Evolutionary conservation across 2,797 vertebrate genomes (phyloP).

Genomic region (Urocyon cinereoargenteus): DNA sequence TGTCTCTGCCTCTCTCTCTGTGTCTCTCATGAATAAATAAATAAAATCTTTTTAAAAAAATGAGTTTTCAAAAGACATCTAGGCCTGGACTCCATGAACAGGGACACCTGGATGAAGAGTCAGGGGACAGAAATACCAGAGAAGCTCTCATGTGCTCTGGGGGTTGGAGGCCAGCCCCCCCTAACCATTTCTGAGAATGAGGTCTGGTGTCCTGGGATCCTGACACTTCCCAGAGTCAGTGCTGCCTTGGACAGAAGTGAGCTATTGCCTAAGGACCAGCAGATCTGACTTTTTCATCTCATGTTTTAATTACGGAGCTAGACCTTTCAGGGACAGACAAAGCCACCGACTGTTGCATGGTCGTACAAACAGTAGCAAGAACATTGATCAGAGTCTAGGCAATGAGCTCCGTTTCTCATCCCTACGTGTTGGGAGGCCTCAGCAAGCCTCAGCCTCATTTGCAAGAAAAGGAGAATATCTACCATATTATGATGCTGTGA

Average conservation of each 20-base stretch:
- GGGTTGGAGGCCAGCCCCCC: background rate
- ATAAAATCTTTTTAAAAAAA: background rate
- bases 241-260: background rate
- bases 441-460: background rate
- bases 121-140: background rate
- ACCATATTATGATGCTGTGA: background rate
- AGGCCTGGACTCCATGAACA: background rate
- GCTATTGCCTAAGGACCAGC: background rate
- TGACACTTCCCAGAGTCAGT: background rate
- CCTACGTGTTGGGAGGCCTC: background rate
- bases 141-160: background rate
- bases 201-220: background rate
- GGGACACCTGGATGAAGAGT: background rate
- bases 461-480: background rate
- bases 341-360: background rate
- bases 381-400: accelerated
- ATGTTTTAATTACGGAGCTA: background rate
- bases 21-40: too few species aligned
- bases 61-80: background rate
- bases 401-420: background rate
- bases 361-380: background rate
- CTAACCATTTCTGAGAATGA: background rate
- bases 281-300: background rate
- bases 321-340: background rate
- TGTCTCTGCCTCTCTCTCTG: too few species aligned